phyloP scores from a whole-genome alignment of 1,140 invertebrate genomes.

The Brachionus asplanchnoidis region DNA sequence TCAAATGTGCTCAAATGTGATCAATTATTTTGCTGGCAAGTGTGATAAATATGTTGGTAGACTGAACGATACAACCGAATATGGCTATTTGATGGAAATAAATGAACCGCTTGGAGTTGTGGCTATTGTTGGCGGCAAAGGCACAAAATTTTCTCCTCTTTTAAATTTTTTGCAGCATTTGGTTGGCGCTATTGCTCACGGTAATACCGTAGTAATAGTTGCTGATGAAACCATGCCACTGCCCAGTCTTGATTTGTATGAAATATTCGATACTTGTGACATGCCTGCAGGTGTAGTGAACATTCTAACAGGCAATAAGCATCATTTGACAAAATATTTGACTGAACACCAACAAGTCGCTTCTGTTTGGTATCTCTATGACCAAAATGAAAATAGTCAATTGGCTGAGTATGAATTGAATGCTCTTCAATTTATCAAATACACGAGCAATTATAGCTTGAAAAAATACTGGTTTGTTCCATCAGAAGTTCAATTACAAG shows the following conservation, averaged over 20 bases:
- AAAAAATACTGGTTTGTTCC: slow-evolving; percentile 60
- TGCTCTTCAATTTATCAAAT: slow-evolving; percentile 30
- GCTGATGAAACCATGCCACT: slow-evolving; percentile 57
- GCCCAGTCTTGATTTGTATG: slow-evolving; percentile 56
- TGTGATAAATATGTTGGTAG: slow-evolving; percentile 58
- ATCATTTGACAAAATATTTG: slow-evolving; percentile 56
- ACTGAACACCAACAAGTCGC: slow-evolving; percentile 59
- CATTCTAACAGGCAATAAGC: slow-evolving; percentile 58
- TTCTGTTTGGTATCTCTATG: slow-evolving; percentile 57
- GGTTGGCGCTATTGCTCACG: slow-evolving; percentile 56
- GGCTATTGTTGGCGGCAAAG: slow-evolving; percentile 58
- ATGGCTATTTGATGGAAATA: slow-evolving; percentile 56
- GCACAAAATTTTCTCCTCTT: slow-evolving; percentile 47
- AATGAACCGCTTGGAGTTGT: slow-evolving; percentile 60
- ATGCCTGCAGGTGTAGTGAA: slow-evolving; percentile 60
- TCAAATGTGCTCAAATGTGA: slow-evolving; percentile 51
- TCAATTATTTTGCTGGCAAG: slow-evolving; percentile 59
- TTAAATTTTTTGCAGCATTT: slow-evolving; percentile 58
- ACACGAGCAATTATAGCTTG: slow-evolving; percentile 45
- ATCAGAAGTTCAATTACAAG: slow-evolving; percentile 45
- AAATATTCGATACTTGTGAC: slow-evolving; percentile 60
- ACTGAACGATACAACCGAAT: slow-evolving; percentile 58
- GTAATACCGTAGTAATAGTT: slow-evolving; percentile 58
- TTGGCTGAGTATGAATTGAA: slow-evolving; percentile 53
- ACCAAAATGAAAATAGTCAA: slow-evolving; percentile 55